Percentiles rank a stretch among this genome's conserved stretches.
Evolutionary conservation across 2,888 invertebrate genomes (phyloP).

Genomic region (Torymus aiolomorphi): DNA sequence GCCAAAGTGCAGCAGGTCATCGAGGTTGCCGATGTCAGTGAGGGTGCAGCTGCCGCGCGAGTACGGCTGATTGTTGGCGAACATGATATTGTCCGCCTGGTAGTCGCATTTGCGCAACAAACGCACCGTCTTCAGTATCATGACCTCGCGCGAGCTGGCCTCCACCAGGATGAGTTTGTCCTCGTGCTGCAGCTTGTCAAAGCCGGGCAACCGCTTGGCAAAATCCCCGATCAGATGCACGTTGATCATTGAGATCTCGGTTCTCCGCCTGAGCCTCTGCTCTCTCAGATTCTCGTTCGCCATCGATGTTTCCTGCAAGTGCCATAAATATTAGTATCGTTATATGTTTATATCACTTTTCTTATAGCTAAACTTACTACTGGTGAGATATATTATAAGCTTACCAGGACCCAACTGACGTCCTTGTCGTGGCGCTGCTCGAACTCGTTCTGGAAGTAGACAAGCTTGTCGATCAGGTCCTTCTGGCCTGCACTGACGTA

Average conservation of each 20-base stretch:
- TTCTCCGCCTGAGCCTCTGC: constrained; percentile 94
- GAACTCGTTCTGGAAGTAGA: constrained; percentile 97
- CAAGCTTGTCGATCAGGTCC: constrained; percentile 95
- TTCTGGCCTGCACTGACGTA: constrained; percentile 92
- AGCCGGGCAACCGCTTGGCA: constrained; percentile 97
- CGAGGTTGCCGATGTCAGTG: constrained; percentile 96
- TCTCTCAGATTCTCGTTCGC: constrained; percentile 90
- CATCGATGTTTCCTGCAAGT: constrained; percentile 77
- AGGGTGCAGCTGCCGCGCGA: constrained; percentile 95
- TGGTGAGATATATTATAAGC: constrained; percentile 58
- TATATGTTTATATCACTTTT: no score
- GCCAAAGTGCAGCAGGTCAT: constrained; percentile 96
- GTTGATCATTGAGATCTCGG: constrained; percentile 97
- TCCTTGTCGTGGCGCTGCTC: constrained; percentile 97
- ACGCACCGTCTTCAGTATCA: constrained; percentile 97
- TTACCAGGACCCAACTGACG: constrained; percentile 90
- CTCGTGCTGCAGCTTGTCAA: constrained; percentile 93
- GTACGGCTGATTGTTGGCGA: constrained; percentile 97
- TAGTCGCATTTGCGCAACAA: constrained; percentile 98
- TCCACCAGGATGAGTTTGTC: constrained; percentile 98
- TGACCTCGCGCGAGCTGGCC: constrained; percentile 98
- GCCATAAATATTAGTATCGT: no score
- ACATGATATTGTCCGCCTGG: constrained; percentile 93
- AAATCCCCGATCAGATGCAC: constrained; percentile 99
- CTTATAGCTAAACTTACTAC: no score